A percentile compares a stretch with the other conserved stretches of the same genome.
Conservation (phyloP, 2,888 invertebrate genomes). For the Drosophila stalkeri region DNA sequence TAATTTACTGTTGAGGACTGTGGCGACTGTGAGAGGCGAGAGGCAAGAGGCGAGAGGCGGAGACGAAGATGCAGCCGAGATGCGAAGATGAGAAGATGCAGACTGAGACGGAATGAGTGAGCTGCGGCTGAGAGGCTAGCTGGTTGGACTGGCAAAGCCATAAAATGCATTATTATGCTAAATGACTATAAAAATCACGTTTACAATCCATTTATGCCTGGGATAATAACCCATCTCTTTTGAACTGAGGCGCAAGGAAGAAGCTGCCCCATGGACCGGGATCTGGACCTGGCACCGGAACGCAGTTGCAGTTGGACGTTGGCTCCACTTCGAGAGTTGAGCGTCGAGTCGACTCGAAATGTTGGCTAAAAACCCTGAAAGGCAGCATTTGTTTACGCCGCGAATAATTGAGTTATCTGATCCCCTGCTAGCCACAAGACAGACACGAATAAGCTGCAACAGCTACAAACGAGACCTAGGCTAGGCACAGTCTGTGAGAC, state of each 20-base stretch:
- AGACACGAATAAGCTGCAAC: conserved; percentile 42
- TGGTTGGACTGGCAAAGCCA: conserved; percentile 63
- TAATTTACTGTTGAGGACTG: conserved; percentile 56
- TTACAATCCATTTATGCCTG: conserved; percentile 84
- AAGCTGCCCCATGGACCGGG: conserved; percentile 31
- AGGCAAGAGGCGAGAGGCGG: neutral
- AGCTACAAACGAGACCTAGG: conserved; percentile 51
- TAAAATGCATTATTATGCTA: conserved; percentile 85
- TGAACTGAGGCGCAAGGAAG: conserved; percentile 59
- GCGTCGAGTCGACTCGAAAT: conserved; percentile 2
- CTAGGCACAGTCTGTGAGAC: conserved; percentile 18
- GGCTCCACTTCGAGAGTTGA: conserved; percentile 19
- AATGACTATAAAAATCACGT: conserved; percentile 85
- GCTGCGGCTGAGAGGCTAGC: conserved; percentile 8
- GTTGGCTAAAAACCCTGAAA: conserved; percentile 71
- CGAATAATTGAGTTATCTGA: conserved; percentile 85
- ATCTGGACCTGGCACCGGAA: conserved; percentile 1
- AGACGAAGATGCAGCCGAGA: conserved; percentile 13
- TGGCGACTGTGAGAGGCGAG: too few species aligned
- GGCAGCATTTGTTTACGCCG: conserved; percentile 83
- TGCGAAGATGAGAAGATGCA: conserved; percentile 2
- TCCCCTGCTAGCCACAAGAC: conserved; percentile 72
- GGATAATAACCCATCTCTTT: conserved; percentile 83
- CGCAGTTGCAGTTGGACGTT: conserved; percentile 9
- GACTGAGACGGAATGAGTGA: neutral